phyloP scores from a whole-genome alignment of 2,888 invertebrate species.

The Oscheius sp. region DNA sequence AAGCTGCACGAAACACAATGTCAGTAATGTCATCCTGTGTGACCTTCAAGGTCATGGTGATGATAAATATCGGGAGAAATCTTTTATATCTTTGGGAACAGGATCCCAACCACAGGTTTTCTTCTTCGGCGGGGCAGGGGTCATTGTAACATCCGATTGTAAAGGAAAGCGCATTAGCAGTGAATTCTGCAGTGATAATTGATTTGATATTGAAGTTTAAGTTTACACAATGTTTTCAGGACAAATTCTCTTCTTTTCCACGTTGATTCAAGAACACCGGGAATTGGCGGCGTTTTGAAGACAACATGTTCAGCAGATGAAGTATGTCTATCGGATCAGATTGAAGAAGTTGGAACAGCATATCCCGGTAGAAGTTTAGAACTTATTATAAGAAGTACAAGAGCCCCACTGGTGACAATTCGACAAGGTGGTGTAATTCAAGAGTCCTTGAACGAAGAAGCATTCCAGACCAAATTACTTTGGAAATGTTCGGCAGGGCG shows the following conservation, averaged over 20 bases:
- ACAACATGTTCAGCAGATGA: conserved; percentile 60
- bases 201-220: background rate
- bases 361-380: conserved; percentile 57
- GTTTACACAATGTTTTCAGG: conserved; percentile 37
- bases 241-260: conserved; percentile 64
- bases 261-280: conserved; percentile 58
- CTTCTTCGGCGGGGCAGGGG: background rate
- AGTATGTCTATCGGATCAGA: conserved; percentile 59
- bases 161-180: background rate
- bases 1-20: background rate
- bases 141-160: conserved; percentile 28
- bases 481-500: conserved; percentile 48
- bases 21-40: background rate
- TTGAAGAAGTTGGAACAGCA: conserved; percentile 55
- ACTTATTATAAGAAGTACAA: conserved; percentile 54
- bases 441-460: background rate
- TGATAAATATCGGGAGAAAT: background rate
- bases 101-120: conserved; percentile 3
- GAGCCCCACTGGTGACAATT: conserved; percentile 49
- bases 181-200: background rate
- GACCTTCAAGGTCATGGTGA: background rate
- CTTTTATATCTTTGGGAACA: background rate
- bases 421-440: conserved; percentile 34
- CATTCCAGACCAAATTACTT: conserved; percentile 43
- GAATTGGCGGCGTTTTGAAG: conserved; percentile 56